A percentile compares a stretch with the other conserved stretches of the same genome.
Conservation (phyloP, 1,140 invertebrate genomes). For the Stegodyphus mimosarum region DNA sequence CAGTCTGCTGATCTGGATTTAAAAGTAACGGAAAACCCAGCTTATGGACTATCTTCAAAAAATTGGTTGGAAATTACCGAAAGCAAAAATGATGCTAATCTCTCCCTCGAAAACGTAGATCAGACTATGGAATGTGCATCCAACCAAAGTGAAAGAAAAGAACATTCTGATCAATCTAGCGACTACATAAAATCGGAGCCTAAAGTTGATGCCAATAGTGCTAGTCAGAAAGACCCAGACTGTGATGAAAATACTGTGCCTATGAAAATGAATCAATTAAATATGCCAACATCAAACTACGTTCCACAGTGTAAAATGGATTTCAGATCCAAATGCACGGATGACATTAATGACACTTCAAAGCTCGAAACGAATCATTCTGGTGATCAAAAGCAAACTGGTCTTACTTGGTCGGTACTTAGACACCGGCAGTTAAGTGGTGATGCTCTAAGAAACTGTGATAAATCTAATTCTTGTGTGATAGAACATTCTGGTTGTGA, state of each 20-base stretch:
- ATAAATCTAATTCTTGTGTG: constrained; percentile 29
- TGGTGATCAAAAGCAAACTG: constrained; percentile 20
- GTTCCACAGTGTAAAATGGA: background rate
- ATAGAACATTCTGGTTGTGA: constrained; percentile 36
- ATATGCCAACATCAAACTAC: background rate
- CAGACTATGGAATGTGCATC: constrained; percentile 1
- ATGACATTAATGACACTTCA: background rate
- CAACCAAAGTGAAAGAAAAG: background rate
- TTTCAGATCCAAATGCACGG: background rate
- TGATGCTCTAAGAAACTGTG: constrained; percentile 31
- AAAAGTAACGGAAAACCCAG: constrained; percentile 47
- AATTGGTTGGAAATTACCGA: constrained; percentile 28
- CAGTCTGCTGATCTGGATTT: background rate
- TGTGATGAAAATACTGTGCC: constrained; percentile 10
- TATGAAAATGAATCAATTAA: constrained; percentile 11
- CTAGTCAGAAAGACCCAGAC: constrained; percentile 21
- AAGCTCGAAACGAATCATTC: background rate
- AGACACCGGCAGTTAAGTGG: constrained; percentile 6
- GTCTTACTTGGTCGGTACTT: constrained; percentile 33
- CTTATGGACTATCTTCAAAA: constrained; percentile 44
- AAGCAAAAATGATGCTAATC: background rate
- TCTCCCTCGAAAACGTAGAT: no score
- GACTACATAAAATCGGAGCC: background rate
- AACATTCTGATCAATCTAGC: background rate
- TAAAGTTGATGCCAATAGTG: background rate